Base-by-base conservation (phyloP, 2,888 invertebrate species). In the Trachelus iudaicus region DNA sequence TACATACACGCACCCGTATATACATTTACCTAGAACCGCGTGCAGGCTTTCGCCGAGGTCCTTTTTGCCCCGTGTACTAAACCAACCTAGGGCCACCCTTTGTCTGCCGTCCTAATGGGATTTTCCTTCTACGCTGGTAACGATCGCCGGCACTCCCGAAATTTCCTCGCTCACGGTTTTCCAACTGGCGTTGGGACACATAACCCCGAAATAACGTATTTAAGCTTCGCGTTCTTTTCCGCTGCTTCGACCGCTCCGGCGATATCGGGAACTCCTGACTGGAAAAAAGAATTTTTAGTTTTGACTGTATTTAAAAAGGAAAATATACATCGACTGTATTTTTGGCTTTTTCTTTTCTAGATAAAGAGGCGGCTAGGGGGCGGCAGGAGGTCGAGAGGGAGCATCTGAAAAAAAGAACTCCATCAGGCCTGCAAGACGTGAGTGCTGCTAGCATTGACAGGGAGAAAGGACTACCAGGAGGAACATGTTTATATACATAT, bases 351-450 rank as follows among this genome's bases (percentile, higher is more conserved):
- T 79, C 78, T 80, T 80, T 87, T 85, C 69, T 88, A 90, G 90
- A 90, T 86, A 85, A 89, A 88, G 85, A 87, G 84, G 82, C 85
- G 81, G 82, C 85, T 84, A 83, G 87, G 86, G 83, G 86, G 85
- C 81, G 85, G 83, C 84, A 83, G 84, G 83, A 81, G 84, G 81
- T 83, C 87, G 83, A 82, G 83, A 77, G 82, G 76, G 81, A 85
- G 83, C 83, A 85, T 84, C 84, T 84, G 85, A 82, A 77, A n/a
- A 69, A 40, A 69, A 30, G 56, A 75, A 35, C 31, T 40, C 34
- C 76, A 76, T 15, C 31, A 40, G 75, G 69, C 40, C 30, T 34
- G 35, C 73, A 81, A 79, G 77, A 75, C 34, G 68, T 69, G 68
- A 73, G 73, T 75, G 75, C 76, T 79, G 69, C 73, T 71, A 71